phyloP scores from a whole-genome alignment of 2,113 vertebrate genomes.

The Oncorhynchus gorbuscha region DNA sequence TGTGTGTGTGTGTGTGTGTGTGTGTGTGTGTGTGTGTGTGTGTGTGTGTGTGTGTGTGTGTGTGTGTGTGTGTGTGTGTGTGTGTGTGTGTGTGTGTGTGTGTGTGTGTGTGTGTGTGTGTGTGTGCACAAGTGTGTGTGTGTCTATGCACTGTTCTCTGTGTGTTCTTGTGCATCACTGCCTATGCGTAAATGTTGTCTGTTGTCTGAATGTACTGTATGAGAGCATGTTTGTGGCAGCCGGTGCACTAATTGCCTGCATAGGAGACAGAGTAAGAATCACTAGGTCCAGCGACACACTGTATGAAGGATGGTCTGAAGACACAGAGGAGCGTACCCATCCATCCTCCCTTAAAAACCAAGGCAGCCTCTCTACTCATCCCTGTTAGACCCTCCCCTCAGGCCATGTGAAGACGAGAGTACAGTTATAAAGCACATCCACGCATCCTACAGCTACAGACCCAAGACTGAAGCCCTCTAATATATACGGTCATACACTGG shows the following conservation, averaged over 20 bases:
- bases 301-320: slow-evolving; percentile 32
- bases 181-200: background rate
- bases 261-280: slow-evolving; percentile 48
- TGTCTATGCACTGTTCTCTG: background rate
- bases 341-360: slow-evolving; percentile 24
- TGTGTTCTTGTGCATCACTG: background rate
- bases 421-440: background rate
- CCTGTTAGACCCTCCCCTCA: background rate
- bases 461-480: too few relatives aligned
- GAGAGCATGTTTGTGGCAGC: slow-evolving; percentile 13
- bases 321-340: slow-evolving; percentile 4
- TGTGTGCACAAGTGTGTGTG: background rate
- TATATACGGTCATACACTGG: too few relatives aligned
- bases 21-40: slow-evolving; percentile 2
- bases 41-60: background rate
- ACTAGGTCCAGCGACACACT: slow-evolving; percentile 39
- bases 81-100: background rate
- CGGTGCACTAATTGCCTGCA: slow-evolving; percentile 44
- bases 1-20: background rate
- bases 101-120: background rate
- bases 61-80: background rate
- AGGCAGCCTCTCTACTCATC: slow-evolving; percentile 31
- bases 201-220: background rate
- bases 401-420: background rate
- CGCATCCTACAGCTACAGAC: background rate